A percentile compares a stretch with the other conserved stretches of the same genome.
Evolutionary conservation across 2,888 invertebrate species (phyloP).

Genomic region (Cylloceria caligata): DNA sequence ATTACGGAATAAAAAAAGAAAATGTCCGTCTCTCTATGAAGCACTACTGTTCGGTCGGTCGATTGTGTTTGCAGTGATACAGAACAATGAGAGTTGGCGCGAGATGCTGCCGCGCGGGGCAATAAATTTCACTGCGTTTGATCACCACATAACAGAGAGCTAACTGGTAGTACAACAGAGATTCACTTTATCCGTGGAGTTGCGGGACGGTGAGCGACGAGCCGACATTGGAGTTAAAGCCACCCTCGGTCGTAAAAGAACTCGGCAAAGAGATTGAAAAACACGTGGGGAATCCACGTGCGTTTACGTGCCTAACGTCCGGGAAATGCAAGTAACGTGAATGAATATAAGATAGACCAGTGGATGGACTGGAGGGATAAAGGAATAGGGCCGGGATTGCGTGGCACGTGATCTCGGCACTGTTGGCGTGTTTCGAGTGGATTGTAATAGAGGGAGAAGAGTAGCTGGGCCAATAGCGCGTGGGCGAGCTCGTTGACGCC

Average conservation of each 20-base stretch:
- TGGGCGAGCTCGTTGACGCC: constrained; percentile 79
- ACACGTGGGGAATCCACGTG: constrained; percentile 50
- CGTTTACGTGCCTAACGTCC: neutral
- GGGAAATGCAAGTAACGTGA: neutral
- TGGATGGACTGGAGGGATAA: neutral
- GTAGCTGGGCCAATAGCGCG: constrained; percentile 66
- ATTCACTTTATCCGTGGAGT: constrained; percentile 33
- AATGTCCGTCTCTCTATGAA: neutral
- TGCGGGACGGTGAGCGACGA: neutral
- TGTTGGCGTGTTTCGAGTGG: neutral
- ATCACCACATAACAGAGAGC: constrained; percentile 20
- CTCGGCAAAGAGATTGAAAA: constrained; percentile 3
- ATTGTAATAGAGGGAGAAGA: constrained; percentile 18
- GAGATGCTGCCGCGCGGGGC: neutral
- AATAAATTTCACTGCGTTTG: constrained; percentile 12
- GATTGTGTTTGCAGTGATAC: neutral
- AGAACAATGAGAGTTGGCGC: constrained; percentile 23
- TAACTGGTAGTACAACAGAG: constrained; percentile 24
- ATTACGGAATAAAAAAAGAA: neutral
- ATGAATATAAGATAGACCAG: neutral
- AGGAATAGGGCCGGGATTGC: neutral
- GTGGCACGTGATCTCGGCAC: constrained; percentile 36
- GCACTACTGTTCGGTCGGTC: neutral
- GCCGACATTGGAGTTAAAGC: constrained; percentile 16
- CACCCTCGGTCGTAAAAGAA: neutral